Evolutionary conservation across 2,888 invertebrate genomes (phyloP).

Genomic region (Teleiodes luculella): DNA sequence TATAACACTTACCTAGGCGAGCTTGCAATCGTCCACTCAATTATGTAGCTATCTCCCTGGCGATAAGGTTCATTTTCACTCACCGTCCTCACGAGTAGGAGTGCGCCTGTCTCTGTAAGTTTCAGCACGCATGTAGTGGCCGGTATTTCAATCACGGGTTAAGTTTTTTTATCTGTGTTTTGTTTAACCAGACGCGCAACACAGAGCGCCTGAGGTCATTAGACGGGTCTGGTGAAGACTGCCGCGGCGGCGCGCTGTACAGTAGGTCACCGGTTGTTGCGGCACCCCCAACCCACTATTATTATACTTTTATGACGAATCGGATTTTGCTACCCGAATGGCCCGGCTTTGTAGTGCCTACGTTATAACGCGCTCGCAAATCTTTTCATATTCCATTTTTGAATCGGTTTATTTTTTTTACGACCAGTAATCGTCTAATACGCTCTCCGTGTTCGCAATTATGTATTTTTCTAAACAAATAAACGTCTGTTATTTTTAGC

Average conservation of each 20-base stretch:
- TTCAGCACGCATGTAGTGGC: slow-evolving; percentile 54
- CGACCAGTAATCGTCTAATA: neutral
- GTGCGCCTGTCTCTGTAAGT: slow-evolving; percentile 60
- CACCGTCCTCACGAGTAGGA: slow-evolving; percentile 33
- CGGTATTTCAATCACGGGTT: slow-evolving; percentile 51
- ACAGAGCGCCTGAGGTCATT: slow-evolving; percentile 75
- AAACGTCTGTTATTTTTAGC: too few relatives aligned
- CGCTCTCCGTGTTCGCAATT: too few relatives aligned
- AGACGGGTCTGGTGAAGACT: slow-evolving; percentile 75
- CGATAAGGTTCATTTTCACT: slow-evolving; percentile 67
- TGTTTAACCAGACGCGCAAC: slow-evolving; percentile 58
- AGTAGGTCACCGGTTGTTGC: slow-evolving; percentile 73
- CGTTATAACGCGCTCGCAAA: slow-evolving; percentile 22
- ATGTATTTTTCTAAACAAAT: too few relatives aligned
- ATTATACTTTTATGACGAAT: slow-evolving; percentile 79
- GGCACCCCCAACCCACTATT: slow-evolving; percentile 75
- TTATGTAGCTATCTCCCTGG: slow-evolving; percentile 59
- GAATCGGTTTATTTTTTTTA: neutral
- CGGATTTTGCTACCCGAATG: slow-evolving; percentile 67
- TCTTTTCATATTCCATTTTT: slow-evolving; percentile 12
- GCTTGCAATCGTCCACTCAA: slow-evolving; percentile 40
- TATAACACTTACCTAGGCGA: slow-evolving; percentile 21
- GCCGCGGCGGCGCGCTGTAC: slow-evolving; percentile 65
- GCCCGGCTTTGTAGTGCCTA: slow-evolving; percentile 50
- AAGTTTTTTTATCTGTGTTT: slow-evolving; percentile 50